Evolutionary conservation across 30 jellyfish, hydroid and myxozoan species (phyloP), one percentile per base, ranked within the genome.

Genomic region (Pelagia noctiluca): DNA sequence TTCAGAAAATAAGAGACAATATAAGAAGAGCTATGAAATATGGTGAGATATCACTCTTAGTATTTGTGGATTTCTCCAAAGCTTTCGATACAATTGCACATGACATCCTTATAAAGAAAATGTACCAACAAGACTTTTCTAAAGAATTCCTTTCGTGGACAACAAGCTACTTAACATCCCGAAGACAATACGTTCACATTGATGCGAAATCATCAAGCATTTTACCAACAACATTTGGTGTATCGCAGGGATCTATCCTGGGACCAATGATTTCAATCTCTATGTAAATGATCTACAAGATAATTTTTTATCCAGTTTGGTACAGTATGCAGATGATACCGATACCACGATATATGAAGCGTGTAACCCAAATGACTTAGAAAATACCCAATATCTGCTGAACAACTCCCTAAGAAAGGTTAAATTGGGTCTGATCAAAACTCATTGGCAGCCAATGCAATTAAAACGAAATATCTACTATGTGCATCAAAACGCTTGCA

Each of bases 301-400:
- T 83, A 81, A 70, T 69, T 42, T 83, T 42, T 68, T 73, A 70
- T 71, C 82, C 50, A 50, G 82, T 22, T 71, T 85, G 60, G 80
- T 74, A 72, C 95, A 85, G 75, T 75, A 85, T 50, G 89, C 89
- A 29, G 95, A 74, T 71, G 89, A 85, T 65, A 85, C 95, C 19
- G 89, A 85, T 65, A 85, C 95, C 19, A 74, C 95, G 37, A 85
- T 85, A 52, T 85, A 85, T 85, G 75, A 50, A 73, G 66, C 85
- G 50, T 85, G 89, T 82, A 85, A 74, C 49, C 78, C 79, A 53
- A 57, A 77, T 28, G 88, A 52, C 57, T 42, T 42, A 57, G 71
- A 57, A 16, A 57, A 57, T 57, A 26, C 71, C 71, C 71, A 57
- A 57, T 57, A 57, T 57, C 71, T 57, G 71, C 57, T 42, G 57